phyloP scores from a whole-genome alignment of 2,113 vertebrate genomes.

The Rutilus rutilus region DNA sequence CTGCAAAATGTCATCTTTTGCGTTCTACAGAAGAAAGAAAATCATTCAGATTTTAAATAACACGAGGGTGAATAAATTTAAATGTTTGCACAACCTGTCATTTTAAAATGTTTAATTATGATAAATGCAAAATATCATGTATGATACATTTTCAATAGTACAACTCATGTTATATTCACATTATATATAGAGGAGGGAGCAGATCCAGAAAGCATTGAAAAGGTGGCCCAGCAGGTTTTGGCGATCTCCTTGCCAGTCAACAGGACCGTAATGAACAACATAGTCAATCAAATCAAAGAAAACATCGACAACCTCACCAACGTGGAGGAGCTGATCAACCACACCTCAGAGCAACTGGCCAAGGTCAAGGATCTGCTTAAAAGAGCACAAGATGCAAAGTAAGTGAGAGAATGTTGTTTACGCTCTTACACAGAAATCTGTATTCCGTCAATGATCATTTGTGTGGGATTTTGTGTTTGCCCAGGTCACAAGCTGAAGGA shows the following conservation, averaged over 20 bases:
- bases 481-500: slow-evolving; percentile 73
- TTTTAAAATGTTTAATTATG: neutral
- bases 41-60: neutral
- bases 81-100: neutral
- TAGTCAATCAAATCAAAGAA: slow-evolving; percentile 76
- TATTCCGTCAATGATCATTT: neutral
- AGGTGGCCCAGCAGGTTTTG: slow-evolving; percentile 81
- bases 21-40: neutral
- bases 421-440: neutral
- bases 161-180: neutral
- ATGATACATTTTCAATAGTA: neutral
- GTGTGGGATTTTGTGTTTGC: slow-evolving; percentile 38
- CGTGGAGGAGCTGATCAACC: slow-evolving; percentile 74
- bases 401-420: neutral
- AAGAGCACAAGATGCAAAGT: slow-evolving; percentile 76
- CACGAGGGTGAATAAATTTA: neutral
- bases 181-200: slow-evolving; percentile 82
- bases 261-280: slow-evolving; percentile 61
- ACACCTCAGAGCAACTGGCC: slow-evolving; percentile 70
- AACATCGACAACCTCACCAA: slow-evolving; percentile 75
- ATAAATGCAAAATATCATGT: neutral
- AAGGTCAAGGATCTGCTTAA: slow-evolving; percentile 73
- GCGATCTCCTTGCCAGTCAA: slow-evolving; percentile 81
- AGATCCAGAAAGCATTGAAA: slow-evolving; percentile 84
- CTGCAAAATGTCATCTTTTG: neutral